Percentiles rank a stretch among this genome's conserved stretches.
phyloP scores from a whole-genome alignment of 1,140 invertebrate species.

The Asbolus verrucosus region DNA sequence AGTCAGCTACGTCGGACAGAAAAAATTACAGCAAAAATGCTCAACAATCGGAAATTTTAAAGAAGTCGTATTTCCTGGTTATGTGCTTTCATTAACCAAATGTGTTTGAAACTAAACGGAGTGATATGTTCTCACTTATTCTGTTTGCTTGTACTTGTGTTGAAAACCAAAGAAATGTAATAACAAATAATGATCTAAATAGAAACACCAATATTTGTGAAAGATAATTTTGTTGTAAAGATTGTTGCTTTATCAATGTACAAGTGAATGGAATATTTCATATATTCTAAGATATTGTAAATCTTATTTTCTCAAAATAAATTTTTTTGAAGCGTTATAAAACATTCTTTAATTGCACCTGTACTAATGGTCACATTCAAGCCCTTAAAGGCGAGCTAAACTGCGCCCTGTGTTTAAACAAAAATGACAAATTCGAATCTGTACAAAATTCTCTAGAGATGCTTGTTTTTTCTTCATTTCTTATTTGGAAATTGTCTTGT shows the following conservation, averaged over 20 bases:
- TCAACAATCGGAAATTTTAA: neutral
- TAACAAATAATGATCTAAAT: slow-evolving; percentile 45
- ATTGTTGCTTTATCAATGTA: slow-evolving; percentile 52
- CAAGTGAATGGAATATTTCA: slow-evolving; percentile 48
- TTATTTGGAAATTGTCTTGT: too few relatives aligned
- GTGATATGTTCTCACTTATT: slow-evolving; percentile 21
- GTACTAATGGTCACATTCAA: too few relatives aligned
- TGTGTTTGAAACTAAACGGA: neutral
- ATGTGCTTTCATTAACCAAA: neutral
- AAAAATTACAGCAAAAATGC: slow-evolving; percentile 10
- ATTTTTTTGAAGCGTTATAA: slow-evolving; percentile 44
- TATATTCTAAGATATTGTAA: slow-evolving; percentile 43
- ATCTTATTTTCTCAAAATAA: slow-evolving; percentile 45
- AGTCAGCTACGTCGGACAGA: neutral
- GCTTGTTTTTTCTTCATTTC: too few relatives aligned
- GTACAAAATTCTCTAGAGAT: too few relatives aligned
- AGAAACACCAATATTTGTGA: slow-evolving; percentile 46
- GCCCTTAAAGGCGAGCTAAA: too few relatives aligned
- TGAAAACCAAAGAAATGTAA: slow-evolving; percentile 31
- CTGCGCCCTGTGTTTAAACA: too few relatives aligned
- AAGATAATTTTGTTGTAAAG: slow-evolving; percentile 46
- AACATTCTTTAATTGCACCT: too few relatives aligned
- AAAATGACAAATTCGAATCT: too few relatives aligned
- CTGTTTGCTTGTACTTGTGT: slow-evolving; percentile 40
- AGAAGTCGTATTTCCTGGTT: slow-evolving; percentile 22